These are phyloP conservation scores for Forbesichthys agassizii DNA, from an alignment of 2,113 vertebrate genomes.

Conservation along the genomic window DNA sequence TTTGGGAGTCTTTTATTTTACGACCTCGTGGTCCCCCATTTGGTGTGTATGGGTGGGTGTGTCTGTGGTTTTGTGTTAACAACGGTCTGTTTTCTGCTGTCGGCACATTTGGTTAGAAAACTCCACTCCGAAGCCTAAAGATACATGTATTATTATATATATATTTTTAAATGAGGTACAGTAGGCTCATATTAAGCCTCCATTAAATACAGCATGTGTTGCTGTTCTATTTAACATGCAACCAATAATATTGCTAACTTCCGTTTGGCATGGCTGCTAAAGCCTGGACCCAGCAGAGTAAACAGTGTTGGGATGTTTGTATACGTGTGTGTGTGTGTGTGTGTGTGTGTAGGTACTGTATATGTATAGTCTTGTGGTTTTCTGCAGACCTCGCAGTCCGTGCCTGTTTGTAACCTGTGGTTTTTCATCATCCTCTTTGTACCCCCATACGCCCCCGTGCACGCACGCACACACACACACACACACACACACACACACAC, in stretches of 20 bases:
- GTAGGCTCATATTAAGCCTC: slow-evolving; percentile 2
- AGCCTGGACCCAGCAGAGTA: slow-evolving; percentile 23
- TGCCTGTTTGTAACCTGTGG: slow-evolving; percentile 74
- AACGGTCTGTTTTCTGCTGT: slow-evolving; percentile 32
- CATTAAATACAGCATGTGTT: neutral
- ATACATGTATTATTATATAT: neutral
- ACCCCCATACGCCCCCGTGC: neutral
- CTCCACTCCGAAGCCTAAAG: slow-evolving; percentile 7
- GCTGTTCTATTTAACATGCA: slow-evolving; percentile 26
- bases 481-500: slow-evolving; percentile 7
- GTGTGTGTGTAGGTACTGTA: slow-evolving; percentile 6
- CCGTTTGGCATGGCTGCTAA: slow-evolving; percentile 12
- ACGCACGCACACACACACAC: slow-evolving; percentile 7
- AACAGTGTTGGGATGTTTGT: slow-evolving; percentile 37
- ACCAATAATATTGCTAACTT: slow-evolving; percentile 33
- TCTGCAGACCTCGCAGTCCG: slow-evolving; percentile 34
- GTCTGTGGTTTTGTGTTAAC: slow-evolving; percentile 21
- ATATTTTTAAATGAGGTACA: neutral
- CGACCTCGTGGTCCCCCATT: neutral
- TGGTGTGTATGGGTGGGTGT: neutral
- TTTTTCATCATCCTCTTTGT: slow-evolving; percentile 57
- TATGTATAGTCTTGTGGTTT: slow-evolving; percentile 51
- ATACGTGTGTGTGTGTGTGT: slow-evolving; percentile 25
- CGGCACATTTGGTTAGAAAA: slow-evolving; percentile 17
- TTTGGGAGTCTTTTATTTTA: slow-evolving; percentile 27